These are phyloP conservation scores for Arctocebus calabarensis DNA, from an alignment of 2,797 vertebrate genomes.

Conservation along the genomic window DNA sequence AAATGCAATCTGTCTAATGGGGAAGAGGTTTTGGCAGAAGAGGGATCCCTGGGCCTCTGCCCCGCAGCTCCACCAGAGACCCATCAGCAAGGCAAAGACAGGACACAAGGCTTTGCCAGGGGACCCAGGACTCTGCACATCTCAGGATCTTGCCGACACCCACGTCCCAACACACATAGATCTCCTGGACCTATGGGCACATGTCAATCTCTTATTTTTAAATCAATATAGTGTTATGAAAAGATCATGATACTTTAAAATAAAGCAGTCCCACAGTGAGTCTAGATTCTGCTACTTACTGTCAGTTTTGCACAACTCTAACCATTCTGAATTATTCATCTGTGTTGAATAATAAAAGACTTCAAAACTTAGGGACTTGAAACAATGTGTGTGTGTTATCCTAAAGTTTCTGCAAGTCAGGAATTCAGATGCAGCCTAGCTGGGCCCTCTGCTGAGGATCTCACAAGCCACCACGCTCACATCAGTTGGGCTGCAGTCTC, in stretches of 20 bases:
- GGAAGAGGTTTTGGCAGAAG: slow-evolving; percentile 27
- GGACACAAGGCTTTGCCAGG: rapidly evolving
- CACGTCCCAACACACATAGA: background rate
- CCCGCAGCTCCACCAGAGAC: background rate
- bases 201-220: too few species aligned
- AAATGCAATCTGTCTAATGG: slow-evolving; percentile 47
- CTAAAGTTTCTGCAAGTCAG: background rate
- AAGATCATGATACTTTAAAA: background rate
- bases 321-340: background rate
- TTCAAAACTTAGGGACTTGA: background rate
- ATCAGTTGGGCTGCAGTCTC: background rate
- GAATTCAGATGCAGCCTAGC: background rate
- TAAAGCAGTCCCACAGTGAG: background rate
- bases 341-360: background rate
- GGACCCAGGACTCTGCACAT: background rate
- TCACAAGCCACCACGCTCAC: background rate
- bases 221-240: background rate
- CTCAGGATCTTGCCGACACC: background rate
- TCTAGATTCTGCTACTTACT: background rate
- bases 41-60: background rate
- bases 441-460: background rate
- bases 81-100: background rate
- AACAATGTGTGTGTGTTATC: background rate
- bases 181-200: background rate
- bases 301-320: background rate